These are phyloP conservation scores for Myrmecophaga tridactyla DNA, from an alignment of 2,113 vertebrate genomes.

Conservation along the genomic window DNA sequence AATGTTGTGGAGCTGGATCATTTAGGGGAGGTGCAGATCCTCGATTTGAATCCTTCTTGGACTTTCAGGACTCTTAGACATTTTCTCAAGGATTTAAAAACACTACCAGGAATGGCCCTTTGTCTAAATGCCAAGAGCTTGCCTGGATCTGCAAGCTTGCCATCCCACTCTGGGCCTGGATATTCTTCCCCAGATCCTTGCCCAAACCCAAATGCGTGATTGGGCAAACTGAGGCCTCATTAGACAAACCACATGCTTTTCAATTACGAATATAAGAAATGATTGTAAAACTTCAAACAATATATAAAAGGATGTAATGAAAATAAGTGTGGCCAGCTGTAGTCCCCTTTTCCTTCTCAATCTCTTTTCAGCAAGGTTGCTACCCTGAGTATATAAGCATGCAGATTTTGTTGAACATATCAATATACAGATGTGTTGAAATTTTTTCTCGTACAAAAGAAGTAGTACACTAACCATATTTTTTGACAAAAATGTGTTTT, in stretches of 20 bases:
- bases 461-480: not conserved
- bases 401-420: not conserved
- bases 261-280: not conserved
- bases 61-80: not conserved
- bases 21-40: not conserved
- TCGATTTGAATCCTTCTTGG: too few relatives aligned
- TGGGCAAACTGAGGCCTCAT: not conserved
- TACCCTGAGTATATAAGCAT: not conserved
- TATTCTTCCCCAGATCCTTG: not conserved
- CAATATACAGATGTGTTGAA: not conserved
- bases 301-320: not conserved
- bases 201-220: not conserved
- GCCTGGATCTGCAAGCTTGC: too few relatives aligned
- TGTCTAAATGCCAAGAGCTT: not conserved
- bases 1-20: not conserved
- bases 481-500: not conserved
- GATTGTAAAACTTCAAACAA: not conserved
- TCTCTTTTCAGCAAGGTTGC: too few relatives aligned
- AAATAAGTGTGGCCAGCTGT: not conserved
- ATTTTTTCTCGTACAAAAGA: not conserved
- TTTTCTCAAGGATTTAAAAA: not conserved
- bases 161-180: fast-evolving
- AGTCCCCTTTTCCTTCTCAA: not conserved
- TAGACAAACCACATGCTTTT: not conserved
- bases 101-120: too few relatives aligned